A percentile compares a stretch with the other conserved stretches of the same genome.
Conservation (phyloP, 2,113 vertebrate species). For the Paramisgurnus dabryanus region DNA sequence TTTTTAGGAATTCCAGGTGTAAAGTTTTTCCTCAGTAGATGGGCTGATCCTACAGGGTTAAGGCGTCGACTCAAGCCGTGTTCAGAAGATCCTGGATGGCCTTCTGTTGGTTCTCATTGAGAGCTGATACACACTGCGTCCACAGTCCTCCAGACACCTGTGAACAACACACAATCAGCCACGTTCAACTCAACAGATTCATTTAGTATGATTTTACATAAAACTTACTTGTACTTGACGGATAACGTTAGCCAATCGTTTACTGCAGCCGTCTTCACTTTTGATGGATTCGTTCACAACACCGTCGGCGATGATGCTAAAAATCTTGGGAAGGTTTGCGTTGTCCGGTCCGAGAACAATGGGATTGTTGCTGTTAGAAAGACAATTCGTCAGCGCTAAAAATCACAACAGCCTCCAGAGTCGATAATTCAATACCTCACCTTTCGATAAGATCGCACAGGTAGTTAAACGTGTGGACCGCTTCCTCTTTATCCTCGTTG, state of each 20-base stretch:
- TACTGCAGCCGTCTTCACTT: slow-evolving; percentile 91
- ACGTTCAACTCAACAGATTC: not conserved
- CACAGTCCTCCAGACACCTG: slow-evolving; percentile 93
- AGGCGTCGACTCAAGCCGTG: slow-evolving; percentile 79
- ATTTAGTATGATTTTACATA: not conserved
- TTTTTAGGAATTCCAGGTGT: slow-evolving; percentile 59
- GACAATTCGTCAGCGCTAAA: not conserved
- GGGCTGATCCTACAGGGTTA: slow-evolving; percentile 54
- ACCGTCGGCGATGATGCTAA: slow-evolving; percentile 94
- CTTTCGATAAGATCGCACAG: slow-evolving; percentile 97
- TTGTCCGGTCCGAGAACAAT: slow-evolving; percentile 95
- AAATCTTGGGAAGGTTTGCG: slow-evolving; percentile 93
- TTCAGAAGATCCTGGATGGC: slow-evolving; percentile 96
- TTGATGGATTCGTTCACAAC: slow-evolving; percentile 93
- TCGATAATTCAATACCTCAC: slow-evolving; percentile 64
- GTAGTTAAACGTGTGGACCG: slow-evolving; percentile 93
- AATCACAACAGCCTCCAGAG: no score
- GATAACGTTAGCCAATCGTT: slow-evolving; percentile 92
- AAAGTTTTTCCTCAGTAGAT: slow-evolving; percentile 55
- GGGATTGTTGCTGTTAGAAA: slow-evolving; percentile 86
- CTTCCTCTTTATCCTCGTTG: slow-evolving; percentile 98
- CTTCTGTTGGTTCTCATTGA: slow-evolving; percentile 92
- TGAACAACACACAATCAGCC: slow-evolving; percentile 22
- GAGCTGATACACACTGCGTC: slow-evolving; percentile 91
- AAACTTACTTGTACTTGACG: slow-evolving; percentile 91